Percentiles rank a stretch among this genome's conserved stretches.
These are phyloP conservation scores for Diaperis boleti DNA, from an alignment of 2,888 invertebrate species.

Conservation along the genomic window DNA sequence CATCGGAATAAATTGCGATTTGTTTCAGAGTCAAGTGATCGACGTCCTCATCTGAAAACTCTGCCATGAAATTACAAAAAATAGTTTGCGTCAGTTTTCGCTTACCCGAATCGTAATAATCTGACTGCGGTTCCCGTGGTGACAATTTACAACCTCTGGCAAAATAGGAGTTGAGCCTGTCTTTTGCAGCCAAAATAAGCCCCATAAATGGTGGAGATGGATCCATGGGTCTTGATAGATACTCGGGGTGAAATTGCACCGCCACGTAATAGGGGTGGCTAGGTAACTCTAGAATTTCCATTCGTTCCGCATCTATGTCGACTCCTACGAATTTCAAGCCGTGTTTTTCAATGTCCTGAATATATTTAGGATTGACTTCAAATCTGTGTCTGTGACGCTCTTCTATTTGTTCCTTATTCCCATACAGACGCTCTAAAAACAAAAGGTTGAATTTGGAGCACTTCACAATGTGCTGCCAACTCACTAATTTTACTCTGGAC, in stretches of 20 bases:
- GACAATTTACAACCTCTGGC: conserved; percentile 81
- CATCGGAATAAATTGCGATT: conserved; percentile 48
- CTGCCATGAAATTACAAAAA: too few relatives aligned
- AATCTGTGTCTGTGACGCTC: conserved; percentile 98
- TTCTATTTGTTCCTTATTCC: conserved; percentile 81
- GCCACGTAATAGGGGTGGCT: conserved; percentile 94
- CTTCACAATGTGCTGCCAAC: conserved; percentile 54
- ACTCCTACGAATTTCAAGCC: conserved; percentile 77
- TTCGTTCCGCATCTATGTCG: conserved; percentile 85
- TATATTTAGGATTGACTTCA: conserved; percentile 94
- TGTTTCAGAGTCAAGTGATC: conserved; percentile 46
- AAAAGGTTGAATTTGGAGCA: conserved; percentile 12
- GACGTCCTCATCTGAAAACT: conserved; percentile 45
- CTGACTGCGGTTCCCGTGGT: conserved; percentile 77
- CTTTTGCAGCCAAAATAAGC: conserved; percentile 89
- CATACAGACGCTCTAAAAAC: conserved; percentile 79
- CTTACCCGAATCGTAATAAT: conserved; percentile 76
- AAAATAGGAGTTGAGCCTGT: conserved; percentile 80
- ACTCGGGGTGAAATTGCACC: conserved; percentile 99
- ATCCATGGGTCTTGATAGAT: conserved; percentile 88
- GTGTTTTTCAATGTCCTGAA: conserved; percentile 79
- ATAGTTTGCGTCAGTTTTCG: conserved; percentile 13
- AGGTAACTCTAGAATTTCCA: conserved; percentile 93
- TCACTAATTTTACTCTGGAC: conserved; percentile 73
- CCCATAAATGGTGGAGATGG: conserved; percentile 98